These are phyloP conservation scores for Oryzias sinensis DNA, from an alignment of 2,797 vertebrate genomes.

Conservation along the genomic window DNA sequence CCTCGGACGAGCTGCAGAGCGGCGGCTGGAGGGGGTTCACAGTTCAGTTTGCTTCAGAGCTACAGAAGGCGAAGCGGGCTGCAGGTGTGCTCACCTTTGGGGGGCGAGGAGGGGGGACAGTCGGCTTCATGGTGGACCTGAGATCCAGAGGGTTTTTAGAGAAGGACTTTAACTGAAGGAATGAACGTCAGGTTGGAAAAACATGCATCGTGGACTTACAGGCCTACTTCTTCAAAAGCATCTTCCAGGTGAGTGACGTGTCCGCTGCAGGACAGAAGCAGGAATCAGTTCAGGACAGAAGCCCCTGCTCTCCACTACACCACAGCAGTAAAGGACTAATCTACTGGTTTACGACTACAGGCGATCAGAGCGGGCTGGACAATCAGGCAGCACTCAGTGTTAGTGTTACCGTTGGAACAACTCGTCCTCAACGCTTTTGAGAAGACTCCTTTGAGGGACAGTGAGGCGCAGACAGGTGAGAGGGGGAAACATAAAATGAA, in stretches of 20 bases:
- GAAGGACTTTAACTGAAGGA: not conserved
- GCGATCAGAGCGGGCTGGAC: no score
- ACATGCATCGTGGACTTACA: constrained; percentile 47
- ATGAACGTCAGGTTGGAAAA: not conserved
- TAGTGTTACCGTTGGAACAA: constrained; percentile 85
- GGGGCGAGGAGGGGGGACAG: constrained; percentile 88
- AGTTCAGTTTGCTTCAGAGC: not conserved
- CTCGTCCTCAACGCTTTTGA: constrained; percentile 85
- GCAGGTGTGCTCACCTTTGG: constrained; percentile 84
- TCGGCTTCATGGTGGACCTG: constrained; percentile 89
- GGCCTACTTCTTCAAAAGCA: constrained; percentile 74
- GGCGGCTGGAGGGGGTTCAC: constrained; percentile 75
- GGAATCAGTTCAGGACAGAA: constrained; percentile 20
- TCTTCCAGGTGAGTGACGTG: constrained; percentile 77
- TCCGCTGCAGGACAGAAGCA: constrained; percentile 63
- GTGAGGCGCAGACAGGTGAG: constrained; percentile 36
- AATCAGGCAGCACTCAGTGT: constrained; percentile 30
- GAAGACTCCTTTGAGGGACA: constrained; percentile 76
- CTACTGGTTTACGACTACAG: no score
- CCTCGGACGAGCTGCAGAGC: constrained; percentile 85
- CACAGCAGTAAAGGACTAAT: not conserved
- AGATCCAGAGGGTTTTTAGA: constrained; percentile 35
- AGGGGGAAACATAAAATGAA: constrained; percentile 43
- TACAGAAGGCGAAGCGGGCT: no score
- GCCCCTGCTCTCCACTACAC: not conserved